phyloP scores from a whole-genome alignment of 2,797 vertebrate species.

The Chelon labrosus region DNA sequence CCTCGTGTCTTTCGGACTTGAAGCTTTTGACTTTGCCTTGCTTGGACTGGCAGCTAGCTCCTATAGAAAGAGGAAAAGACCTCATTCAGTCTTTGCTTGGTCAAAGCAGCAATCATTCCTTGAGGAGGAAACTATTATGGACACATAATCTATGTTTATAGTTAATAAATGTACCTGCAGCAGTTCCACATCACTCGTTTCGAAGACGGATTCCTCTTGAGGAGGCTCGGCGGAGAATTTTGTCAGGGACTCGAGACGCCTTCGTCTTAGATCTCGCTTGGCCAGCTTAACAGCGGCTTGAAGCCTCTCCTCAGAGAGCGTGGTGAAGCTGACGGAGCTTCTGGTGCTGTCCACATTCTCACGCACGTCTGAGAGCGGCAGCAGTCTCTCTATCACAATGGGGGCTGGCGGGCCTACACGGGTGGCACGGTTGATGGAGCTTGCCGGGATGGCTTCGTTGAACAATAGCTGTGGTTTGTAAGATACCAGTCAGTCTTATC shows the following conservation, averaged over 20 bases:
- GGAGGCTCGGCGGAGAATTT: conserved; percentile 42
- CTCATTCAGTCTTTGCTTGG: not conserved
- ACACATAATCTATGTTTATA: not conserved
- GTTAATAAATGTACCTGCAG: conserved; percentile 59
- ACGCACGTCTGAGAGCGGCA: conserved; percentile 39
- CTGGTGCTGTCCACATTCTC: conserved; percentile 58
- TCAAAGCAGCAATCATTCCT: not conserved
- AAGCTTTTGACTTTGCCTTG: conserved; percentile 54
- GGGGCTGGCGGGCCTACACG: conserved; percentile 84
- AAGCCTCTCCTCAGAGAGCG: conserved; percentile 92
- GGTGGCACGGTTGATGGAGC: conserved; percentile 85
- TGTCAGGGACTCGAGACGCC: conserved; percentile 64
- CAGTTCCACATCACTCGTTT: conserved; percentile 57
- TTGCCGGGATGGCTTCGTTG: conserved; percentile 84
- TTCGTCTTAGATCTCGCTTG: conserved; percentile 89
- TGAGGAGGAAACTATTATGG: not conserved
- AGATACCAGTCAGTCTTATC: not conserved
- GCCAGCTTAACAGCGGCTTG: conserved; percentile 89
- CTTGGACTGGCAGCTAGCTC: conserved; percentile 48
- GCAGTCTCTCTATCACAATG: conserved; percentile 92
- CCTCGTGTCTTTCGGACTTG: conserved; percentile 63
- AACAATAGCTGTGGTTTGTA: conserved; percentile 88
- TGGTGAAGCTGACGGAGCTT: conserved; percentile 87
- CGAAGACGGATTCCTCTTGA: conserved; percentile 44
- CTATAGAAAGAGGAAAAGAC: conserved; percentile 36